Conservation (phyloP, 2,888 invertebrate genomes). For the Podotricha telesiphe region DNA sequence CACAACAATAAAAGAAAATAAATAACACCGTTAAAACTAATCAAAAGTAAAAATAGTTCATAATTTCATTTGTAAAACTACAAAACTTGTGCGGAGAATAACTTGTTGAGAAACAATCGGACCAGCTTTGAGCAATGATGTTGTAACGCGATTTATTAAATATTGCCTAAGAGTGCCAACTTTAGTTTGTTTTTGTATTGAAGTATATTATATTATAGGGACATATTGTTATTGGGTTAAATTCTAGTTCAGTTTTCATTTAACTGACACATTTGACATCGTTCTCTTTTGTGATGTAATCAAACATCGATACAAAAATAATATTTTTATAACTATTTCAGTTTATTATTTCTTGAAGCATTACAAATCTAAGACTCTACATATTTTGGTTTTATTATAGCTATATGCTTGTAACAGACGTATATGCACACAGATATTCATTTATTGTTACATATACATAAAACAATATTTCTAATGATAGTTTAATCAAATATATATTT, state of each 20-base stretch:
- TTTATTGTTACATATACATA: too few species aligned
- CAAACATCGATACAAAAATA: too few species aligned
- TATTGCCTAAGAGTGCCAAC: constrained; percentile 17
- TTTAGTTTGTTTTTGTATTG: constrained; percentile 13
- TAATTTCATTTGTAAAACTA: constrained; percentile 23
- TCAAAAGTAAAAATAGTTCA: constrained; percentile 3
- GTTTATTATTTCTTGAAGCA: too few species aligned
- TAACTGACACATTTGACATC: not conserved
- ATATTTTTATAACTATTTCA: too few species aligned
- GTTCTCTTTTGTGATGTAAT: too few species aligned
- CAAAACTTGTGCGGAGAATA: constrained; percentile 7
- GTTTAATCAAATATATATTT: too few species aligned
- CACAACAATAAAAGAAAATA: not conserved
- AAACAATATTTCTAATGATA: too few species aligned
- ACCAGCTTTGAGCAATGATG: constrained; percentile 10
- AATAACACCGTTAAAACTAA: constrained; percentile 11
- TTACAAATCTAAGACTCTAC: too few species aligned
- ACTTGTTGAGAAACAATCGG: constrained; percentile 25
- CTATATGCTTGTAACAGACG: too few species aligned
- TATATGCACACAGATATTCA: too few species aligned
- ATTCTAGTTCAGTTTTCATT: not conserved
- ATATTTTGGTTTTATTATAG: too few species aligned
- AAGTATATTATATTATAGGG: not conserved
- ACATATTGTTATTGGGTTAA: constrained; percentile 1
- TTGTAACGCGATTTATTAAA: constrained; percentile 19